These are phyloP conservation scores for Galerucella pusilla DNA, from an alignment of 2,888 invertebrate species.

Conservation along the genomic window DNA sequence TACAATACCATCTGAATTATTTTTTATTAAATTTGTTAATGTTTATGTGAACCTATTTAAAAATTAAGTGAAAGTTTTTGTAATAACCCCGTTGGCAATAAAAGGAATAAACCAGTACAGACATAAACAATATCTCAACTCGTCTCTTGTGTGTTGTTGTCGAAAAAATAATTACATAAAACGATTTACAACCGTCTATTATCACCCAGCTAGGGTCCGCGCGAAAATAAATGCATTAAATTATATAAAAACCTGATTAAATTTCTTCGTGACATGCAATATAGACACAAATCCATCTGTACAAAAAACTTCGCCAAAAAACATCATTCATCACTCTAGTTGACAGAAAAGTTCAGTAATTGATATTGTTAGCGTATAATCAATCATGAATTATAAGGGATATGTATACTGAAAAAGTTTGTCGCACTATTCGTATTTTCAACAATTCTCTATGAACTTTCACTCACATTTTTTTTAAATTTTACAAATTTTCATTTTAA, in stretches of 20 bases:
- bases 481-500: too few relatives aligned
- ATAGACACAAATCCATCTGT: slow-evolving; percentile 32
- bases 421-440: slow-evolving; percentile 7
- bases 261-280: slow-evolving; percentile 29
- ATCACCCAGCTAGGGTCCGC: slow-evolving; percentile 12
- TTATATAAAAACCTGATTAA: slow-evolving; percentile 31
- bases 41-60: background rate
- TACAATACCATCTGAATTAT: too few relatives aligned
- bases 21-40: too few relatives aligned
- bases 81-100: too few relatives aligned
- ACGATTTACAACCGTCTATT: slow-evolving; percentile 24
- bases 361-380: slow-evolving; percentile 37
- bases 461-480: too few relatives aligned
- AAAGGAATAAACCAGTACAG: too few relatives aligned
- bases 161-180: slow-evolving; percentile 24
- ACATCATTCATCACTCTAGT: slow-evolving; percentile 30
- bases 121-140: background rate
- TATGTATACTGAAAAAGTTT: slow-evolving; percentile 18
- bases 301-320: slow-evolving; percentile 30
- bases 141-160: background rate
- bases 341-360: slow-evolving; percentile 38
- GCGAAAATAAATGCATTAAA: slow-evolving; percentile 30
- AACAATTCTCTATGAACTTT: background rate
- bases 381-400: slow-evolving; percentile 34
- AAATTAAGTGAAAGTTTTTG: background rate